Base-by-base conservation (phyloP, 2,113 vertebrate species). In the Anguilla rostrata region DNA sequence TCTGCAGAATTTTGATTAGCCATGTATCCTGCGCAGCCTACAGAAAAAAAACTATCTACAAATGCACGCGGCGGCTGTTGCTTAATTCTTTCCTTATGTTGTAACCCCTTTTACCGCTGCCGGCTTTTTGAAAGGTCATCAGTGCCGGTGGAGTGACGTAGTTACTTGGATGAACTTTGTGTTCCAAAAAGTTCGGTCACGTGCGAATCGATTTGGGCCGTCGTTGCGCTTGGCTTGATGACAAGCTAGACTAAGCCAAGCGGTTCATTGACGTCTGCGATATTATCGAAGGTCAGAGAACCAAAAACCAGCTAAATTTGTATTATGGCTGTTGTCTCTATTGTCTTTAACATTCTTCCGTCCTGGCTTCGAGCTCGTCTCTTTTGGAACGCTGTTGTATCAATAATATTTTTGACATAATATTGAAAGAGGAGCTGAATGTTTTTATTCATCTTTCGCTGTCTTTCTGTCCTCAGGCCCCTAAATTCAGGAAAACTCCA, bases 401-500 rank as follows among this genome's bases (percentile, higher is more conserved):
- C 5, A 8, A 4, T 46, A 46, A 34, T 34, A 34, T 34, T 34
- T 34, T 34, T 46, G 43, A 46, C 34, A 46, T 46, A 46, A 46
- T 46, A 46, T 46, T 46, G 43, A 46, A 46, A 46, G 43, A 46
- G 4, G 43, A 4, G 43, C 43, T 46, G 11, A 75, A 11, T 75
- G 71, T 75, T n/a, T 75, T 75, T 83, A 6, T 43, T 83, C 5
- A 6, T 53, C 46, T 78, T n/a, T 16, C 46, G n/a, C 26, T 49
- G 60, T 39, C 39, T 78, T 20, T 39, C 39, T 22, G 20, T 34
- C 34, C 34, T 34, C 11, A 82, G n/a, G 43, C 49, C n/a, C n/a
- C 95, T 98, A 88, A 97, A 92, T 88, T 96, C 96, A 43, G 97
- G 97, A 39, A 96, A 93, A 75, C 95, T 97, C 87, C 92, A 96